Percentiles rank a stretch among this genome's conserved stretches.
Evolutionary conservation across 2,797 vertebrate species (phyloP).

Genomic region (Diglossa cyanea): DNA sequence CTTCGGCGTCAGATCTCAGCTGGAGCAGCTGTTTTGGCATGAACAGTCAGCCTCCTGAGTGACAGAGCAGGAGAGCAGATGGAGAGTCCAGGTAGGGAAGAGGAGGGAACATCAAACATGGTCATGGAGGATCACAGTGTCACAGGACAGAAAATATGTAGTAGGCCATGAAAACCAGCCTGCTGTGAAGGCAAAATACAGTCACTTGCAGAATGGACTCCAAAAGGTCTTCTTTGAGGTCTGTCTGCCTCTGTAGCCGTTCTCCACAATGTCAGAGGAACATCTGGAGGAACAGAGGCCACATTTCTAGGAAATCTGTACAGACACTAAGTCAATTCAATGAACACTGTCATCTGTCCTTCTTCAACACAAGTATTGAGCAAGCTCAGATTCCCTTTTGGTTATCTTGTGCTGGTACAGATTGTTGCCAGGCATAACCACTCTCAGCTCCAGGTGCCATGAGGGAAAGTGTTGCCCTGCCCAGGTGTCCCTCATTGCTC

Average conservation of each 20-base stretch:
- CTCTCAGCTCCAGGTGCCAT: neutral
- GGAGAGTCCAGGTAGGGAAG: neutral
- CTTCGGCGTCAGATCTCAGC: neutral
- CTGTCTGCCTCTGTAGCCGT: neutral
- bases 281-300: neutral
- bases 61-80: neutral
- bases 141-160: neutral
- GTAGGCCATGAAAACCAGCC: neutral
- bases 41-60: neutral
- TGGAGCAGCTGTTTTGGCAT: neutral
- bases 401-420: neutral
- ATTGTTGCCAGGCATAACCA: neutral
- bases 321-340: neutral
- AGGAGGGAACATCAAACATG: neutral
- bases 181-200: neutral
- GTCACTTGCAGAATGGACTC: neutral
- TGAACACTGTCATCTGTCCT: fast-evolving
- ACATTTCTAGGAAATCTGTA: neutral
- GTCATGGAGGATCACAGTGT: neutral
- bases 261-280: neutral
- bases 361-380: neutral
- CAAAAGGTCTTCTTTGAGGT: neutral
- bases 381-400: neutral
- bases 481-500: neutral
- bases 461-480: neutral